Evolutionary conservation across 2,888 invertebrate genomes (phyloP), one percentile per base, ranked within the genome.

Genomic region (Poecilus cupreus): DNA sequence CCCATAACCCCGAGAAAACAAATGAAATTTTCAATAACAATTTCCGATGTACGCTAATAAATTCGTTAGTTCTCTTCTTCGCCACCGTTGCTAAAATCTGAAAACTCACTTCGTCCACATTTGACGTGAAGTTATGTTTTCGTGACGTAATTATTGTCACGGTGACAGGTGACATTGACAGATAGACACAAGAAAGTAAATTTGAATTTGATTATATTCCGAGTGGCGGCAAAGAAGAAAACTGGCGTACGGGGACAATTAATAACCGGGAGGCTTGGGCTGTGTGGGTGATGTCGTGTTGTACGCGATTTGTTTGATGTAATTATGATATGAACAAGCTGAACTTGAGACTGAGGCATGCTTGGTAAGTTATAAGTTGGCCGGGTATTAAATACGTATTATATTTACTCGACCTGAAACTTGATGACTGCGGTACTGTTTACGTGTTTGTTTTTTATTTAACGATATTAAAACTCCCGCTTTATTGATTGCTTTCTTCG

Each of bases 191-290:
- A 78, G 74, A 82, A 80, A 82, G 76, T 57, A 82, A 82, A 82
- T 82, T 81, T 82, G 82, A 82, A 82, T 82, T 82, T 82, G 82
- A 82, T 82, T 82, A 82, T 81, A 79, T 79, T 81, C 64, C 64
- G 46, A 68, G 72, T 78, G 77, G 39, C 77, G 70, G 68, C 68
- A 24, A 43, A 49, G 60, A 39, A 78, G 68, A 79, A 78, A 76
- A 57, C 57, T 78, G 16, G 32, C 20, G 16, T 75, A 57, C 13
- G 16, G 22, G 26, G 75, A 37, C 79, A 79, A 79, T 79, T 79
- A 79, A 79, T 79, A 79, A 79, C 43, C 16, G 22, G 16, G 22
- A 49, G 22, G 37, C 13, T 0, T n/a, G 0, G 43, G 43, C 43
- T 49, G 49, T 49, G 39, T 39, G 20, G 10, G 39, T 46, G 39